A percentile compares a stretch with the other conserved stretches of the same genome.
These are phyloP conservation scores for Drosophila quadrilineata DNA, from an alignment of 1,140 invertebrate species.

Conservation along the genomic window DNA sequence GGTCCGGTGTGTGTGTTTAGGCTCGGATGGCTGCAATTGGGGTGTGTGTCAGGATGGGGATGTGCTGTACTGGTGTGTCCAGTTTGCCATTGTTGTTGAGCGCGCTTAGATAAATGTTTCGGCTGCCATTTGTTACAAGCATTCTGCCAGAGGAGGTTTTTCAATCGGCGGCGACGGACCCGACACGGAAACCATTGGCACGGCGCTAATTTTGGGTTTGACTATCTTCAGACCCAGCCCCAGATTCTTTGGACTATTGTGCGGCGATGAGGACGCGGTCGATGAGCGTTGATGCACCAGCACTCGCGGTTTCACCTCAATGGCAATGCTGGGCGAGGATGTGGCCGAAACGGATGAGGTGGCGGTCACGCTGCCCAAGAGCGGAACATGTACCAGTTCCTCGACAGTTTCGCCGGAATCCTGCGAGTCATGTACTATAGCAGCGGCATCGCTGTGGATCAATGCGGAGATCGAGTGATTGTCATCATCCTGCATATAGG, in stretches of 20 bases:
- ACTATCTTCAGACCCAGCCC: constrained; percentile 71
- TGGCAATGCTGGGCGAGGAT: constrained; percentile 69
- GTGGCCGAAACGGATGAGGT: constrained; percentile 48
- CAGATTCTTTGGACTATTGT: constrained; percentile 72
- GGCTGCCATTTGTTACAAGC: constrained; percentile 81
- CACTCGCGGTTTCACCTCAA: constrained; percentile 82
- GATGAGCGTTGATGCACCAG: constrained; percentile 82
- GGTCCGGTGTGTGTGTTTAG: neutral
- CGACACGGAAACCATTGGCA: constrained; percentile 89
- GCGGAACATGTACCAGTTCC: constrained; percentile 63
- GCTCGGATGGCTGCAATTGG: too few species aligned
- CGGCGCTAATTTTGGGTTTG: constrained; percentile 85
- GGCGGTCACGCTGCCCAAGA: constrained; percentile 52
- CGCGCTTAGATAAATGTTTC: constrained; percentile 81
- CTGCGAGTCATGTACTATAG: constrained; percentile 63
- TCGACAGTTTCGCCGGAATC: constrained; percentile 76
- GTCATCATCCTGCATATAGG: constrained; percentile 73
- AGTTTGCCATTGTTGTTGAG: constrained; percentile 64
- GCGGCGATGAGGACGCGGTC: constrained; percentile 82
- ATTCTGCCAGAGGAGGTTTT: constrained; percentile 81
- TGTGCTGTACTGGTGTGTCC: constrained; percentile 34
- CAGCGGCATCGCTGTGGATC: constrained; percentile 51
- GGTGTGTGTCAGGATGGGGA: neutral
- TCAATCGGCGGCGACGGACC: constrained; percentile 90
- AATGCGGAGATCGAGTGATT: constrained; percentile 49